Evolutionary conservation across 2,888 invertebrate species (phyloP), one percentile per base, ranked within the genome.

Genomic region (Neoaliturus tenellus): DNA sequence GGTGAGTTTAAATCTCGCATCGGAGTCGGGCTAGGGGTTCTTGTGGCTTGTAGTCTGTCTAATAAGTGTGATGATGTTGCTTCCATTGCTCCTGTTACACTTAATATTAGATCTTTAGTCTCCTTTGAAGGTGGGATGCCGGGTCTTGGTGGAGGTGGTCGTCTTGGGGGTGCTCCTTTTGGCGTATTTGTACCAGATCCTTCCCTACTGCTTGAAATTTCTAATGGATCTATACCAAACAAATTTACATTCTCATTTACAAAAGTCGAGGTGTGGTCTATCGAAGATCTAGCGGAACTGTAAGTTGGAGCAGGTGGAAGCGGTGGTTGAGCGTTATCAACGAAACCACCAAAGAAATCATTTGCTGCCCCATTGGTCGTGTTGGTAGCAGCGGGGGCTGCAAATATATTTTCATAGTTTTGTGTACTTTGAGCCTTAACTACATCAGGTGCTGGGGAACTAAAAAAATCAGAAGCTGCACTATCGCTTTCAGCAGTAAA

Each of bases 41-140:
- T 93, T 0, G 97, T 97, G 5, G 95, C 96, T 80, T 97, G 96
- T 85, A 97, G 93, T 85, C 97, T 94, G 87, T 97, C 96, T 83
- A 97, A 90, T 81, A 98, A 91, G 89, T 96, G 95, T 3, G 96
- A 95, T 87, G 97, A 97, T 0, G 97, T 96, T 78, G 96, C 96
- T 89, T 98, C 97, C 94, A 97, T 94, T 83, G 96, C 96, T 0
- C 96, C 97, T 48, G 97, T 97, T 0, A 97, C 97, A 41, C 96
- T 96, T 87, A 95, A 93, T 73, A 97, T 95, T 28, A 98, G 91
- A 89, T 97, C 96, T 91, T 97, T 96, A 0, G 97, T 97, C 90
- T 96, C 96, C 86, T 95, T 93, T 0, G 95, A 94, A 28, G 95
- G 93, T 4, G 93, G 91, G 6, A 92, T 92, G 33, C 92, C 91